Conservation (phyloP, 2,797 vertebrate species). For the Sorex maritimensis region DNA sequence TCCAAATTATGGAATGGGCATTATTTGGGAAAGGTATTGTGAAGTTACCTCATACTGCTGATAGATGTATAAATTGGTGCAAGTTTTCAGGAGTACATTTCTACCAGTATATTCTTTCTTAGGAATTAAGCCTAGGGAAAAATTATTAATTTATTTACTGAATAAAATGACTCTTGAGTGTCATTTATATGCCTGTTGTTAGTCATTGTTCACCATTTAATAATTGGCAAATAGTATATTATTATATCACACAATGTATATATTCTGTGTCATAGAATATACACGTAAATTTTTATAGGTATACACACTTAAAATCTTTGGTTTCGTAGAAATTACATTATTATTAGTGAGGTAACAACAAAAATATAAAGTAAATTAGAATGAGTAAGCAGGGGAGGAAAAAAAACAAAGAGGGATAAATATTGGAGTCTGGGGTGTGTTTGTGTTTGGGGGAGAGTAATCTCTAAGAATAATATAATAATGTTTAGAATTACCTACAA, state of each 20-base stretch:
- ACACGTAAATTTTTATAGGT: no score
- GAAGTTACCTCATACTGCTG: not conserved
- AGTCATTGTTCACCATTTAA: no score
- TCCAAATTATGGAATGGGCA: conserved; percentile 42
- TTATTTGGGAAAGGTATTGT: not conserved
- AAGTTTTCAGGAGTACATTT: conserved; percentile 39
- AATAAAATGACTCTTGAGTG: no score
- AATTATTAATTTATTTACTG: not conserved
- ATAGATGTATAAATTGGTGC: not conserved
- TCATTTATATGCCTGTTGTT: no score
- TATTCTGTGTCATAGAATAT: not conserved
- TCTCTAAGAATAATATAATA: not conserved
- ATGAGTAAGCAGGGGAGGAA: not conserved
- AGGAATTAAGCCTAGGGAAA: conserved; percentile 24
- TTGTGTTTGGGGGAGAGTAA: not conserved
- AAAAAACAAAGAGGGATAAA: not conserved
- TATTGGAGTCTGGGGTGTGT: not conserved
- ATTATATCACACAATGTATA: no score
- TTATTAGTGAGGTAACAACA: conserved; percentile 14
- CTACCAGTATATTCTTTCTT: conserved; percentile 47
- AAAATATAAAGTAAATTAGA: not conserved
- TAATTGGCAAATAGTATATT: no score
- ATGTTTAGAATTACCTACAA: not conserved
- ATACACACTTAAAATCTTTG: not conserved
- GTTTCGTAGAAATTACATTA: not conserved